Conservation (phyloP, 2,113 vertebrate species). For the Pholis gunnellus region DNA sequence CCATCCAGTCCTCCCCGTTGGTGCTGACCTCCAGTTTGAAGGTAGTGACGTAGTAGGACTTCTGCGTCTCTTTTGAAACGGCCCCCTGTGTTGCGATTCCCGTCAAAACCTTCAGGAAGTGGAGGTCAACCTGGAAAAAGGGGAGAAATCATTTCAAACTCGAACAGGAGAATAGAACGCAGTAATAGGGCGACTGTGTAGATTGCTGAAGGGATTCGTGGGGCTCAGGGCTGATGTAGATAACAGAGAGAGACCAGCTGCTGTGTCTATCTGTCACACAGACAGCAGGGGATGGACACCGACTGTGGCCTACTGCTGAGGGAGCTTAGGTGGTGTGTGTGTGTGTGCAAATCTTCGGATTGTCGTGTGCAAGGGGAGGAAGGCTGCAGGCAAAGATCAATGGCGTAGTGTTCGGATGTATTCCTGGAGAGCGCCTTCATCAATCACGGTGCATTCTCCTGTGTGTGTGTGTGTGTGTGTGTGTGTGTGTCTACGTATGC, state of each 20-base stretch:
- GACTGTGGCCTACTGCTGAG: slow-evolving; percentile 48
- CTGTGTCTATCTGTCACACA: slow-evolving; percentile 59
- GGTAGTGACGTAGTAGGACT: slow-evolving; percentile 93
- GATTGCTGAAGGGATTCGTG: slow-evolving; percentile 26
- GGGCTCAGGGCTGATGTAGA: slow-evolving; percentile 38
- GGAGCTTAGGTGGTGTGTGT: slow-evolving; percentile 28
- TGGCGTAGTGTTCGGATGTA: slow-evolving; percentile 73
- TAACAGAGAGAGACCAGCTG: slow-evolving; percentile 50
- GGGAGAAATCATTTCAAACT: background rate
- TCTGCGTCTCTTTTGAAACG: slow-evolving; percentile 93
- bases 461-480: slow-evolving; percentile 1
- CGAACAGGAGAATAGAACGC: background rate
- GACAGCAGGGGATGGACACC: slow-evolving; percentile 54
- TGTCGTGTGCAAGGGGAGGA: slow-evolving; percentile 45
- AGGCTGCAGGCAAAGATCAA: slow-evolving; percentile 78
- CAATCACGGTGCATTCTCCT: slow-evolving; percentile 71
- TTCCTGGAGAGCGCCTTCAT: slow-evolving; percentile 79
- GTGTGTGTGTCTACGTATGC: slow-evolving; percentile 9
- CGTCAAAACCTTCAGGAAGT: slow-evolving; percentile 95
- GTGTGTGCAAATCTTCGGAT: slow-evolving; percentile 11
- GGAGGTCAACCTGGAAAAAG: slow-evolving; percentile 92
- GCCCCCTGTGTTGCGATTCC: slow-evolving; percentile 97
- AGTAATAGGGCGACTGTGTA: background rate
- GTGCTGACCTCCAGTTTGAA: slow-evolving; percentile 99
- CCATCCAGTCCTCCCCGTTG: slow-evolving; percentile 99